Evolutionary conservation across 2,113 vertebrate species (phyloP).

Genomic region (Cinclus cinclus): DNA sequence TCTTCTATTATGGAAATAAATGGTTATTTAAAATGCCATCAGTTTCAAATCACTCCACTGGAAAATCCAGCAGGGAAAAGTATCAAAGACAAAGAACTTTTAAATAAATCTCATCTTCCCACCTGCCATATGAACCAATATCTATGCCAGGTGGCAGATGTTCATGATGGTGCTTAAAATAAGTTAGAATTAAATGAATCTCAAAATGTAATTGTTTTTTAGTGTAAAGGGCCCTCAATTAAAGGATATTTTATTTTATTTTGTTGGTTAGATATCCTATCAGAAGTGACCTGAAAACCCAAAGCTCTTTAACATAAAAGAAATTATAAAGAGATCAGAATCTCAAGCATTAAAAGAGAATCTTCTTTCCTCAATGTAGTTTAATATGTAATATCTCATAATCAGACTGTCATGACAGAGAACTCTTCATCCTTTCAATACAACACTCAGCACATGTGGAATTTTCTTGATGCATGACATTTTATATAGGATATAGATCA

Average conservation of each 20-base stretch:
- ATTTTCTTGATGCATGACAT: conserved; percentile 48
- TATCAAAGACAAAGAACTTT: conserved; percentile 77
- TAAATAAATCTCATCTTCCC: conserved; percentile 75
- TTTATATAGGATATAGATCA: conserved; percentile 14
- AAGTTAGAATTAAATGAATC: conserved; percentile 75
- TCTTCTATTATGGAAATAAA: conserved; percentile 74
- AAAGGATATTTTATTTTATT: conserved; percentile 5
- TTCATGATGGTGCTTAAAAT: conserved; percentile 74
- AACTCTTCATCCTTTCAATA: conserved; percentile 33
- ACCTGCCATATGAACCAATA: conserved; percentile 73
- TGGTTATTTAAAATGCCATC: conserved; percentile 76
- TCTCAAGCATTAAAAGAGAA: conserved; percentile 17
- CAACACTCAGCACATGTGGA: conserved; percentile 11
- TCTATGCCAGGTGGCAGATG: conserved; percentile 78
- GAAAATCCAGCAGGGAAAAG: conserved; percentile 69
- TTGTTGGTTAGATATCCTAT: conserved; percentile 11
- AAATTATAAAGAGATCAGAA: conserved; percentile 26
- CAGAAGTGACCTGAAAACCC: conserved; percentile 41
- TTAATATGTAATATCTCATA: conserved; percentile 29
- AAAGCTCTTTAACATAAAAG: not conserved
- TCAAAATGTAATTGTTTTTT: conserved; percentile 71
- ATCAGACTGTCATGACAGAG: conserved; percentile 3
- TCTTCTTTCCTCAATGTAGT: not conserved
- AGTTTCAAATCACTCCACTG: conserved; percentile 70
- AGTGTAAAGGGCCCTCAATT: conserved; percentile 48